These are phyloP conservation scores for Nanger granti DNA, from an alignment of 2,113 vertebrate species.

Conservation along the genomic window DNA sequence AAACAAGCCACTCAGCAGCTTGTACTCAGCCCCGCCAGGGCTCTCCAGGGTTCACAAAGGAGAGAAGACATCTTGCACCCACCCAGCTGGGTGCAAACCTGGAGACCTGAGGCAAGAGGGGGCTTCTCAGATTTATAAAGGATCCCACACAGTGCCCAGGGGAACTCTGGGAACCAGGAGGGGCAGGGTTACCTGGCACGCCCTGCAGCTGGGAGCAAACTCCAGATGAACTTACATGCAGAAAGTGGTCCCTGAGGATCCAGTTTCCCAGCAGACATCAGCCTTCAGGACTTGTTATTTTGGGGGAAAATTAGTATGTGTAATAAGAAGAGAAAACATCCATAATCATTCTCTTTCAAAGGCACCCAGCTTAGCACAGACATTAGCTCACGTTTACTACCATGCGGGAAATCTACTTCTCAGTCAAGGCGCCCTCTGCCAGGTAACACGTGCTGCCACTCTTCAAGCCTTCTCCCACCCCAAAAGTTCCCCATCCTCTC, in stretches of 20 bases:
- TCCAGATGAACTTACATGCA: not conserved
- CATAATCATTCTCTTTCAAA: not conserved
- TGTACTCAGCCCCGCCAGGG: not conserved
- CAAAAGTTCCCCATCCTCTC: not conserved
- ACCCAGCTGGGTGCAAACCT: not conserved
- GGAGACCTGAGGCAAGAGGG: not conserved
- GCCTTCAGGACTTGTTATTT: constrained; percentile 9
- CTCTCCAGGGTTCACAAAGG: not conserved
- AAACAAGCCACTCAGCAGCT: constrained; percentile 18
- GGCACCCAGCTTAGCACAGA: not conserved
- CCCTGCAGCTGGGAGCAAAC: not conserved
- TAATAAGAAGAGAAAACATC: constrained; percentile 10
- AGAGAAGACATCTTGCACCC: not conserved
- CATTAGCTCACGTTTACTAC: not conserved
- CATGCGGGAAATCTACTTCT: not conserved
- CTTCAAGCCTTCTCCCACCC: not conserved
- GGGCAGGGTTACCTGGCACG: not conserved
- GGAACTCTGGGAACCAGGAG: not conserved
- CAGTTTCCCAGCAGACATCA: not conserved
- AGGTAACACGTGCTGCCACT: not conserved
- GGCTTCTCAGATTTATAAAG: not conserved
- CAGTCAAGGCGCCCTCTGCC: not conserved
- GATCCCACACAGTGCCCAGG: not conserved
- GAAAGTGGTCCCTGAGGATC: not conserved
- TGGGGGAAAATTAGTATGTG: not conserved